Conservation (phyloP, 2,888 invertebrate genomes). For the Lobophora halterata region DNA sequence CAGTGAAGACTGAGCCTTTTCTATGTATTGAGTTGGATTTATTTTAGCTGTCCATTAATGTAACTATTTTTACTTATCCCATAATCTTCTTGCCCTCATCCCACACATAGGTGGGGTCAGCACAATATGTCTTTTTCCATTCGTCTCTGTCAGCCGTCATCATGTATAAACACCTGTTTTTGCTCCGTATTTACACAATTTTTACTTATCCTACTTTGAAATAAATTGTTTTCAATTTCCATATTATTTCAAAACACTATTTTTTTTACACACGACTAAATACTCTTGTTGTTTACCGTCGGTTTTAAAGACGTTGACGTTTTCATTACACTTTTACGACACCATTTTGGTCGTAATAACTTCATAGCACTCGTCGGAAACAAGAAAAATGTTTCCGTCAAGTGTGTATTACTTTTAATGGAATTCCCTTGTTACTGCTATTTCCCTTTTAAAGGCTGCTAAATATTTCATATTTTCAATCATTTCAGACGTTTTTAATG, state of each 20-base stretch:
- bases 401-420: conserved; percentile 37
- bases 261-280: too few relatives aligned
- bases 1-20: too few relatives aligned
- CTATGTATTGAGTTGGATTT: too few relatives aligned
- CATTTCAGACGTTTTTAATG: conserved; percentile 7
- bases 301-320: conserved; percentile 38
- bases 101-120: too few relatives aligned
- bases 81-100: too few relatives aligned
- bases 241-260: background rate
- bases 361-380: conserved; percentile 41
- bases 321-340: conserved; percentile 56
- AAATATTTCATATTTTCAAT: conserved; percentile 20
- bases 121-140: too few relatives aligned
- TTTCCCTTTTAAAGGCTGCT: conserved; percentile 21
- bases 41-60: too few relatives aligned
- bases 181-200: too few relatives aligned
- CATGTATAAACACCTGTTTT: too few relatives aligned
- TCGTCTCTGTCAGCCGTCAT: too few relatives aligned
- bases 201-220: too few relatives aligned
- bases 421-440: conserved; percentile 35
- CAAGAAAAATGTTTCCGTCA: conserved; percentile 40
- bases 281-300: conserved; percentile 12
- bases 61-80: too few relatives aligned
- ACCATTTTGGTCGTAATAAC: conserved; percentile 43
- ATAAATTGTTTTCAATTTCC: background rate